Evolutionary conservation across 1,140 invertebrate genomes (phyloP).

Genomic region (Megalonaias nervosa): DNA sequence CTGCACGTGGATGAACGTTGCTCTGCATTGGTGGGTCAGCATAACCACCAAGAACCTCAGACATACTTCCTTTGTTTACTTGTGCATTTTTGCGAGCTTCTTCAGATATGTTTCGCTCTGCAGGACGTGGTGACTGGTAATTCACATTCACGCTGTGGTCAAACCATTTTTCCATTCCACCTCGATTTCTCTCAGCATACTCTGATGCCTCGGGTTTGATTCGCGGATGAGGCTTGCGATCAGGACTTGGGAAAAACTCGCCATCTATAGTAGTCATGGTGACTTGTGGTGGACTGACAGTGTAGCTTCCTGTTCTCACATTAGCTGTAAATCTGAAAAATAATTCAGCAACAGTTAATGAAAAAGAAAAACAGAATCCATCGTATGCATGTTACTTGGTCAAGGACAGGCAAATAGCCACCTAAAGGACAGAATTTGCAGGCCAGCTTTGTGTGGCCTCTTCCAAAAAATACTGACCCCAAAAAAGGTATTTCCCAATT

Average conservation of each 20-base stretch:
- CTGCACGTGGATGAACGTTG: slow-evolving; percentile 52
- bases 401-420: too few relatives aligned
- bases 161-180: slow-evolving; percentile 58
- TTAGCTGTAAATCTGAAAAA: too few relatives aligned
- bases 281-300: not conserved
- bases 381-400: too few relatives aligned
- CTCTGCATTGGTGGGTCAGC: slow-evolving; percentile 48
- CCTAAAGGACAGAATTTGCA: too few relatives aligned
- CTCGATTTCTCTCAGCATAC: slow-evolving; percentile 54
- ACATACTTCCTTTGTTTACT: slow-evolving; percentile 59
- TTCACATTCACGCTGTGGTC: slow-evolving; percentile 51
- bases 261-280: slow-evolving; percentile 51
- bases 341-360: too few relatives aligned
- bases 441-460: too few relatives aligned
- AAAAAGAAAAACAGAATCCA: too few relatives aligned
- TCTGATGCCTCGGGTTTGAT: slow-evolving; percentile 50
- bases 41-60: slow-evolving; percentile 60
- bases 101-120: slow-evolving; percentile 40
- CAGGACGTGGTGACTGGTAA: slow-evolving; percentile 53
- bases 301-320: not conserved
- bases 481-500: too few relatives aligned
- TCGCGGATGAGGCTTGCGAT: slow-evolving; percentile 53
- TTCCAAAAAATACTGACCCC: too few relatives aligned
- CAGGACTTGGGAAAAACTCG: slow-evolving; percentile 46
- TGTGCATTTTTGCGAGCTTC: slow-evolving; percentile 50